Base-by-base conservation (phyloP, 2,888 invertebrate species). In the Artemia sp. region DNA sequence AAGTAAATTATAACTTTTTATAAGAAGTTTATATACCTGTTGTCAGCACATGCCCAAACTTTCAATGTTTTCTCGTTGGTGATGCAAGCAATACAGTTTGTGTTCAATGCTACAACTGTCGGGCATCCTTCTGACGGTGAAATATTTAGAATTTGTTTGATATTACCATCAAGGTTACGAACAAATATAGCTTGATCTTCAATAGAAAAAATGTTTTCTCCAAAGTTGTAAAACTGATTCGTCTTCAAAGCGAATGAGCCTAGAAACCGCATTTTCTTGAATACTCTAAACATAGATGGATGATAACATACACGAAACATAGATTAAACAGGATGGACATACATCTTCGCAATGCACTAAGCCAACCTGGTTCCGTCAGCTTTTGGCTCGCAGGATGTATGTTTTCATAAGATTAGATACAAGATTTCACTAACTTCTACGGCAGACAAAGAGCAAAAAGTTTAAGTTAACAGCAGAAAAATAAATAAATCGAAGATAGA, bases 231-330 rank as follows among this genome's bases (percentile, higher is more conserved):
- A 9, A 58, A 58, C 14, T 58, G 11, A 24, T 58, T n/a, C n/a
- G 64, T 19, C 14, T n/a, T 58, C 14, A 58, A 58, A 58, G 64
- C 64, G 10, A 58, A 58, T n/a, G 64, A 58, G 24, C 64, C 64
- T 58, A 24, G 64, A 58, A 58, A 58, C 8, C 64, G 11, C 9
- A 24, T 38, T 38, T 38, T 38, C 38, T 19, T 19, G 19, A 19
- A 19, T 19, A 19, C 19, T 19, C 19, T 19, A 19, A 19, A 19
- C 19, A 19, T 19, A 19, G 19, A 1, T 19, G 19, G 19, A 19
- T 19, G 19, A 19, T 19, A 19, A 19, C 19, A 19, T 19, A 19
- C 19, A 19, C 19, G 19, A 19, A 19, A 19, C 19, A 19, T 19
- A 19, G 1, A 19, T 19, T 38, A 38, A 6, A 38, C 38, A 38